These are phyloP conservation scores for Neodiprion fabricii DNA, from an alignment of 1,140 invertebrate species.

Conservation along the genomic window DNA sequence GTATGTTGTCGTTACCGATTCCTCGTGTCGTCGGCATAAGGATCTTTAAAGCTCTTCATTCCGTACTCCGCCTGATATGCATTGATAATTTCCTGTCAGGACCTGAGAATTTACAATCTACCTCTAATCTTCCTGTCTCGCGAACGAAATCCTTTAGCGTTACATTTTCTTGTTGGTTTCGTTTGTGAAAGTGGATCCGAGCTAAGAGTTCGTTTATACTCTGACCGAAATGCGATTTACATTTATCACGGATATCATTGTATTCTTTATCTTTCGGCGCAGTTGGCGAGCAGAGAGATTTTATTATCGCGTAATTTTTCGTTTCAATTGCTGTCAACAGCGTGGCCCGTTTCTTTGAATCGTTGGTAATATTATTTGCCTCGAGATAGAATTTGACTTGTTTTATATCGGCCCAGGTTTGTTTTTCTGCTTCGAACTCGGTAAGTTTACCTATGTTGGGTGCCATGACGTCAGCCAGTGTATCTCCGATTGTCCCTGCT, in stretches of 20 bases:
- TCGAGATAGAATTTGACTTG: slow-evolving; percentile 12
- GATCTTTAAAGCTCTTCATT: slow-evolving; percentile 18
- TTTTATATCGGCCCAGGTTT: slow-evolving; percentile 15
- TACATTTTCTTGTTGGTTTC: slow-evolving; percentile 8
- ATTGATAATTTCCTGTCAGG: slow-evolving; percentile 8
- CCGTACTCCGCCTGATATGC: slow-evolving; percentile 11
- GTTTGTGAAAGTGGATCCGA: slow-evolving; percentile 9
- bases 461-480: neutral
- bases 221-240: slow-evolving; percentile 13
- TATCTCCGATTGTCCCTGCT: neutral
- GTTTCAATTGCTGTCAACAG: slow-evolving; percentile 10
- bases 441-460: slow-evolving; percentile 17
- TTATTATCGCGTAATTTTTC: slow-evolving; percentile 10
- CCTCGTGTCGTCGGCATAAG: slow-evolving; percentile 16
- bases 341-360: slow-evolving; percentile 2
- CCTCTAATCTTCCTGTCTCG: slow-evolving; percentile 8
- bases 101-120: slow-evolving; percentile 15
- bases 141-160: slow-evolving; percentile 14
- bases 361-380: neutral
- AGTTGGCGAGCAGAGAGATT: slow-evolving; percentile 11
- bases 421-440: slow-evolving; percentile 1
- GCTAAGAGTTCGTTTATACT: slow-evolving; percentile 3
- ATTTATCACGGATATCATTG: slow-evolving; percentile 13
- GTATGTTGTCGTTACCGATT: slow-evolving; percentile 8
- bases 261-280: slow-evolving; percentile 12